Evolutionary conservation across 2,888 invertebrate genomes (phyloP), one percentile per base, ranked within the genome.

Genomic region (Strigamia transsilvanica): DNA sequence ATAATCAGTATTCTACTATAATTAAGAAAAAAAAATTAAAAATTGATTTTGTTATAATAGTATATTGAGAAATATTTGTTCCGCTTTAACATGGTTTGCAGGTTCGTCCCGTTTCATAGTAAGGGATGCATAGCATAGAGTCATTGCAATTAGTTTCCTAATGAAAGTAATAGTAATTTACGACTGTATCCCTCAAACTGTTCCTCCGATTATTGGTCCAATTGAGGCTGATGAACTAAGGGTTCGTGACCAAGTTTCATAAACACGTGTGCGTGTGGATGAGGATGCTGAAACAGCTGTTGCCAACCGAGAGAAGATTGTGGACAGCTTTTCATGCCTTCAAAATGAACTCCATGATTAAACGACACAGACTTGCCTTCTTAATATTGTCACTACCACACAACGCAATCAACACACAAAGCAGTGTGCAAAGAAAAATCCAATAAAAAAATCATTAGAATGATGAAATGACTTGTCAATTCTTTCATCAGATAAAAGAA

Each of bases 161-260:
- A 51, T 51, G 51, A 51, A 51, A 51, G 51, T 51, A 51, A 51
- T 51, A 51, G 51, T 51, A 51, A 51, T 51, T 51, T 51, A 51
- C 51, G 51, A 51, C 51, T 51, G 51, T 51, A 51, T 51, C 51
- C 51, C 51, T 51, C 51, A 51, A 51, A 51, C 51, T 51, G 51
- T 51, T 51, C 51, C 51, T 51, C 51, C 51, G 51, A 51, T 51
- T 51, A 51, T 51, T 51, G 51, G 51, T 51, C 51, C 51, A 51
- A 51, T 51, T 51, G 51, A 51, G 51, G 51, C 51, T 51, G 51
- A 51, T 51, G 51, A 51, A 51, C 51, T 51, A 51, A 51, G 51
- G 51, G 51, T 51, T 51, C 51, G 51, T 51, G 51, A 51, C 51
- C 51, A 51, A 51, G 51, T 51, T 51, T 51, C 51, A 51, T 51